These are phyloP conservation scores for Rhagonycha lutea DNA, from an alignment of 2,888 invertebrate genomes.

Conservation along the genomic window DNA sequence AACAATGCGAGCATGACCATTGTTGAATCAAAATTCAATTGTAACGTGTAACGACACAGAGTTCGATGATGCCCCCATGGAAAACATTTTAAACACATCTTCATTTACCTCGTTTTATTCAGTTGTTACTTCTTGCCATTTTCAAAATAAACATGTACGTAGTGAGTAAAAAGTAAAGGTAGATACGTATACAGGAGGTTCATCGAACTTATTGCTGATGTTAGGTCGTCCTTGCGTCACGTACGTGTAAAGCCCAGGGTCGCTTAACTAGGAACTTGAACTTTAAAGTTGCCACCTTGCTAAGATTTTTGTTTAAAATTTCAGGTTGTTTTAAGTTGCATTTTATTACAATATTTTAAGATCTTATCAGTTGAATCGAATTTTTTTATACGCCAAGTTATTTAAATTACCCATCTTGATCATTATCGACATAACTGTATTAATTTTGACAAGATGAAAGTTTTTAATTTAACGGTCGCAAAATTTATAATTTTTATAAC, in stretches of 20 bases:
- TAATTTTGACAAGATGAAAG: background rate
- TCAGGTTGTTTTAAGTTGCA: slow-evolving; percentile 12
- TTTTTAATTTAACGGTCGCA: background rate
- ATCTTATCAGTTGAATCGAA: slow-evolving; percentile 9
- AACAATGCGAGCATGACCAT: background rate
- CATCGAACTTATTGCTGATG: slow-evolving; percentile 28
- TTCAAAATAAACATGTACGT: slow-evolving; percentile 21
- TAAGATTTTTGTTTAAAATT: slow-evolving; percentile 13
- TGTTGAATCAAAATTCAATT: background rate
- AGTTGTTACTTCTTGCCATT: background rate
- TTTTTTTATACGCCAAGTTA: slow-evolving; percentile 4
- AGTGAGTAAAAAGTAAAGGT: slow-evolving; percentile 29
- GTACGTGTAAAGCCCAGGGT: slow-evolving; percentile 23
- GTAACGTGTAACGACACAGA: background rate
- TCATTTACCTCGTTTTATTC: background rate
- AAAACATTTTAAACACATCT: background rate
- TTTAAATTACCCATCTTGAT: background rate
- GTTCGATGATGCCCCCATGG: background rate
- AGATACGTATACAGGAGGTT: slow-evolving; percentile 27
- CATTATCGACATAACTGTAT: background rate
- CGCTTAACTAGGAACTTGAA: slow-evolving; percentile 28
- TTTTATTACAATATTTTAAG: slow-evolving; percentile 16
- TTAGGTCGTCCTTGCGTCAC: slow-evolving; percentile 27
- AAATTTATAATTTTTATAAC: background rate
- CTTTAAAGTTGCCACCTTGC: slow-evolving; percentile 14